Evolutionary conservation across 2,113 vertebrate genomes (phyloP), one percentile per base, ranked within the genome.

Genomic region (Fulmarus glacialis): DNA sequence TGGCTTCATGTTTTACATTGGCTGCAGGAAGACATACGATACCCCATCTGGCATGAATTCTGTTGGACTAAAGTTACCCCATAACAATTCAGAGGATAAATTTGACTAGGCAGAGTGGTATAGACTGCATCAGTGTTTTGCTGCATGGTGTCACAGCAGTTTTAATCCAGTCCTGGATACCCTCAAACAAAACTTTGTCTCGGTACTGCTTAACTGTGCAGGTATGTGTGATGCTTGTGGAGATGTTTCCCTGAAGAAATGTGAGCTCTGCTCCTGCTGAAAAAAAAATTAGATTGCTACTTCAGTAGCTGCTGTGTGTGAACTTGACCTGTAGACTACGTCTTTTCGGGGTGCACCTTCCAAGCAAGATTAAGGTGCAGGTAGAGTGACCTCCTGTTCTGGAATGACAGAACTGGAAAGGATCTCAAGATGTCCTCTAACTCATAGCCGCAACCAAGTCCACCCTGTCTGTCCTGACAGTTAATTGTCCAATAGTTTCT

Each of bases 1-100:
- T 94, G 64, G 89, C 89, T 79, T 91, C 63, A n/a, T 40, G 52
- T 82, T 96, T 79, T 87, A 85, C 64, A 43, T 0, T 40, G 81
- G 40, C 95, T 93, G 68, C 87, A 72, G 81, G 90, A 95, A 67
- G 96, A 85, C 62, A 87, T 56, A 27, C 24, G 64, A 72, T 75
- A 90, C 40, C 60, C 43, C 36, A 82, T 71, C 81, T 95, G 95
- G 73, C 66, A 45, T 68, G 91, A 96, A 91, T 91, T 77, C 91
- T 89, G 18, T 38, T 82, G 66, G 77, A 63, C 56, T 77, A 21
- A 75, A 91, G 64, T 75, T 94, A 87, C 56, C 55, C 45, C 42
- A 4, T 93, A 94, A 89, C 91, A 95, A 90, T 68, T 89, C 64
- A 82, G 81, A 82, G 70, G 74, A 79, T 77, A 60, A 72, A 95